Percentiles rank a stretch among this genome's conserved stretches.
Conservation (phyloP, 2,113 vertebrate genomes). For the Axis porcinus region DNA sequence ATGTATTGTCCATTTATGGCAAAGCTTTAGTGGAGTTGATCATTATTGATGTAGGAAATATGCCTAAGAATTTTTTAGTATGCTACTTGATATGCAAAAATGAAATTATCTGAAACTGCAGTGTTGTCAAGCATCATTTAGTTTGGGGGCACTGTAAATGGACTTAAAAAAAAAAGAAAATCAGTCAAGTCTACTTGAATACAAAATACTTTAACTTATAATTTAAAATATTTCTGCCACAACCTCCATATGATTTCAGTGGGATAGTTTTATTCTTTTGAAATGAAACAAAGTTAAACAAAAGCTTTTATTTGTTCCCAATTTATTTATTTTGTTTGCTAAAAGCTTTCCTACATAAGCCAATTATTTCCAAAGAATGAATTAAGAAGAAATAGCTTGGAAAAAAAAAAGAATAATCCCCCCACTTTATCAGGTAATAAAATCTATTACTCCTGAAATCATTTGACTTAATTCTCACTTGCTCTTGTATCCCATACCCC, state of each 20-base stretch:
- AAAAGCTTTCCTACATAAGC: constrained; percentile 84
- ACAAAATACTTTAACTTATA: neutral
- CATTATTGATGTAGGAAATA: neutral
- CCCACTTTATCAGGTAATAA: constrained; percentile 85
- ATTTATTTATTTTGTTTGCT: constrained; percentile 66
- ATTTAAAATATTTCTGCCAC: constrained; percentile 44
- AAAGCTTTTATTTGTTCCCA: constrained; percentile 25
- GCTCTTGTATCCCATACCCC: constrained; percentile 75
- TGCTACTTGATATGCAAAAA: neutral
- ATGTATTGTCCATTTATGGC: neutral
- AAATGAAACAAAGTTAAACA: constrained; percentile 49
- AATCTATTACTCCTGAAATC: constrained; percentile 87
- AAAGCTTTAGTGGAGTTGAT: neutral
- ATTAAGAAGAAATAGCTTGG: constrained; percentile 89
- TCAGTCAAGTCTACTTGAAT: neutral
- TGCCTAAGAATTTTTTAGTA: neutral
- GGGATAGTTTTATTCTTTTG: constrained; percentile 1
- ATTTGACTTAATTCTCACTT: constrained; percentile 85
- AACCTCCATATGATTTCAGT: constrained; percentile 27
- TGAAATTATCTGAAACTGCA: neutral
- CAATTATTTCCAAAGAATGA: constrained; percentile 89
- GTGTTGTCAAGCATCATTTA: neutral
- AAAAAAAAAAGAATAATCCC: constrained; percentile 76
- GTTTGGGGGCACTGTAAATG: neutral
- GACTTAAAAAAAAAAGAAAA: neutral